phyloP scores from a whole-genome alignment of 1,140 invertebrate species.

The Chrysopa pallens region DNA sequence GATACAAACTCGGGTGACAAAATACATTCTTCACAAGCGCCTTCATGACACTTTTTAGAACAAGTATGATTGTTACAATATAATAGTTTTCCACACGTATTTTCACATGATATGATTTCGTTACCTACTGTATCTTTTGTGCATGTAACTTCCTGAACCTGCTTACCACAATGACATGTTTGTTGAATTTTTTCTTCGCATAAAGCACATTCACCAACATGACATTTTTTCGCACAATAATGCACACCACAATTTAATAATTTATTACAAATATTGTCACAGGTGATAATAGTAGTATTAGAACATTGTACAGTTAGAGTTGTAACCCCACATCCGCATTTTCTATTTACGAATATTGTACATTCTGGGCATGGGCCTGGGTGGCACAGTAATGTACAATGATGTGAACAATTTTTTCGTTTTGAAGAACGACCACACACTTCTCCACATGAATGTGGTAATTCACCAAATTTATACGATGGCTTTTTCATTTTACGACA shows the following conservation, averaged over 20 bases:
- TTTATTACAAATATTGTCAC: conserved; percentile 52
- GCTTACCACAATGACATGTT: conserved; percentile 18
- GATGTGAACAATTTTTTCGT: conserved; percentile 48
- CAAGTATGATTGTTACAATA: conserved; percentile 66
- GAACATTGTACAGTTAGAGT: conserved; percentile 51
- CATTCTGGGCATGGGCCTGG: conserved; percentile 78
- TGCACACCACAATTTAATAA: conserved; percentile 55
- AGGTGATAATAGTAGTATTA: conserved; percentile 44
- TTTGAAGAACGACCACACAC: conserved; percentile 48
- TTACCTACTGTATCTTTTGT: conserved; percentile 22
- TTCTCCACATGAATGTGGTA: conserved; percentile 80
- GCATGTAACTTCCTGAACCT: conserved; percentile 31
- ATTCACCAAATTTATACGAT: conserved; percentile 48
- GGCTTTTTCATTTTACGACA: conserved; percentile 62
- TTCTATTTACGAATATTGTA: conserved; percentile 34
- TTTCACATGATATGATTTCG: conserved; percentile 39
- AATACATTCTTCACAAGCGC: conserved; percentile 39
- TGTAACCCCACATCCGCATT: conserved; percentile 57
- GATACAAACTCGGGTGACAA: conserved; percentile 41
- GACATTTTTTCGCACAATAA: conserved; percentile 54
- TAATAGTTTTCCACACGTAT: conserved; percentile 45
- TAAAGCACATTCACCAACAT: conserved; percentile 50
- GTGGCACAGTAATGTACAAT: conserved; percentile 77
- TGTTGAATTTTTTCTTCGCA: conserved; percentile 44
- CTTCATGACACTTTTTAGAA: conserved; percentile 48